Conservation (phyloP, 1,140 invertebrate genomes). For the Cherax quadricarinatus region DNA sequence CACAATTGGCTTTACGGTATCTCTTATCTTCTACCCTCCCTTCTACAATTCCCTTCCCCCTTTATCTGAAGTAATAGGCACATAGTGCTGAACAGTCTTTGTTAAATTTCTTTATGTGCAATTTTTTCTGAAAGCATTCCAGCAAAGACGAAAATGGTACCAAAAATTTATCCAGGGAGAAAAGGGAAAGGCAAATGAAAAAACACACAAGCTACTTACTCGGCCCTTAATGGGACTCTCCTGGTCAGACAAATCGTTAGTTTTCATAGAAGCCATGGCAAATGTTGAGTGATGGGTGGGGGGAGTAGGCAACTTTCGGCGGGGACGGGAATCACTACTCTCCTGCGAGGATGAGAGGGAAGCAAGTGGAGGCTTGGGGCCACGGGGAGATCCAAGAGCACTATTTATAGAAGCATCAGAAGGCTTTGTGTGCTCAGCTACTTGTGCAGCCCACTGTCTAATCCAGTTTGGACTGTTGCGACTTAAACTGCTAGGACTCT, state of each 20-base stretch:
- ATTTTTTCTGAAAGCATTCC: too few species aligned
- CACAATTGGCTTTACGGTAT: too few species aligned
- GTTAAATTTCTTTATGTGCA: too few species aligned
- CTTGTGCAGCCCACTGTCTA: slow-evolving; percentile 80
- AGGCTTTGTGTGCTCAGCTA: slow-evolving; percentile 76
- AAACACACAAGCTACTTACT: slow-evolving; percentile 26
- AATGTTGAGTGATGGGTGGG: slow-evolving; percentile 54
- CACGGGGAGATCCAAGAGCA: slow-evolving; percentile 33
- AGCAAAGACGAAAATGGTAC: too few species aligned
- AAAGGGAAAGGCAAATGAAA: not conserved
- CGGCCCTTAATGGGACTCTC: slow-evolving; percentile 75
- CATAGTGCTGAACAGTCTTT: too few species aligned
- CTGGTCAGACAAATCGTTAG: slow-evolving; percentile 68
- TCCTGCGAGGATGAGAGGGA: slow-evolving; percentile 67
- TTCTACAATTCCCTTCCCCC: too few species aligned
- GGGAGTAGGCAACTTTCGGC: slow-evolving; percentile 76
- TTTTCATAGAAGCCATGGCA: slow-evolving; percentile 44
- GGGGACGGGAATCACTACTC: slow-evolving; percentile 75
- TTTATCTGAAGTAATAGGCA: too few species aligned
- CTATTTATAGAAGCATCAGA: slow-evolving; percentile 1
- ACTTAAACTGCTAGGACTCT: slow-evolving; percentile 64
- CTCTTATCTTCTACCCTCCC: too few species aligned
- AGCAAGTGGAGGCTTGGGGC: slow-evolving; percentile 42
- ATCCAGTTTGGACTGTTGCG: slow-evolving; percentile 79
- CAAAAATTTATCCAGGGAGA: not conserved